Conservation (phyloP, 2,797 vertebrate genomes). For the Gobio occitaniae region DNA sequence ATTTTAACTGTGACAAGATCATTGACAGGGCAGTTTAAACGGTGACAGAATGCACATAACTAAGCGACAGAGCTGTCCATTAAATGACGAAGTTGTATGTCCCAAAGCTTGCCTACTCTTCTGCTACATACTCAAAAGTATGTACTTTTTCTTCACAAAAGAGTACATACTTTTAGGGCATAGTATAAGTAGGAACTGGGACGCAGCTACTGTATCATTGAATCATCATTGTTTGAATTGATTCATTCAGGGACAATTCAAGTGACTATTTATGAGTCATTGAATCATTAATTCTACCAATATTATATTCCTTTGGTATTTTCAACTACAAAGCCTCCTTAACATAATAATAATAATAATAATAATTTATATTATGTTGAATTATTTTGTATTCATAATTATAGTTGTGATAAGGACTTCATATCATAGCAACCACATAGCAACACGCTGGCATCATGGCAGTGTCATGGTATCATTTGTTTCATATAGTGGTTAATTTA, state of each 20-base stretch:
- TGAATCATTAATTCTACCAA: not conserved
- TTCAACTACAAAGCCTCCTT: not conserved
- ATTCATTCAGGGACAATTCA: not conserved
- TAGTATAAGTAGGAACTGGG: too few relatives aligned
- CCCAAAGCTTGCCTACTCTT: too few relatives aligned
- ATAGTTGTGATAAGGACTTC: not conserved
- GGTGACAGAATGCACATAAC: too few relatives aligned
- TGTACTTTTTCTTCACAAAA: too few relatives aligned
- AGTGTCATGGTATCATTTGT: not conserved
- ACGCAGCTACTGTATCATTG: not conserved
- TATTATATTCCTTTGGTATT: not conserved
- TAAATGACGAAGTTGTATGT: too few relatives aligned
- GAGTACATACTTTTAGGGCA: too few relatives aligned
- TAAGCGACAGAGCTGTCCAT: too few relatives aligned
- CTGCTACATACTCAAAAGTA: too few relatives aligned
- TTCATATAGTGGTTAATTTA: not conserved
- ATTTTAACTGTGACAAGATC: too few relatives aligned
- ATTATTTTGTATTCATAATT: not conserved
- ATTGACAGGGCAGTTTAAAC: too few relatives aligned
- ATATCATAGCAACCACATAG: not conserved
- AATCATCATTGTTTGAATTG: not conserved
- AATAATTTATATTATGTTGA: not conserved
- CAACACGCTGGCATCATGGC: constrained; percentile 1
- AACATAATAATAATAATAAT: too few relatives aligned
- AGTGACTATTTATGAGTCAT: not conserved